Conservation (phyloP, 2,888 invertebrate species). For the Ommatoiulus sabulosus region DNA sequence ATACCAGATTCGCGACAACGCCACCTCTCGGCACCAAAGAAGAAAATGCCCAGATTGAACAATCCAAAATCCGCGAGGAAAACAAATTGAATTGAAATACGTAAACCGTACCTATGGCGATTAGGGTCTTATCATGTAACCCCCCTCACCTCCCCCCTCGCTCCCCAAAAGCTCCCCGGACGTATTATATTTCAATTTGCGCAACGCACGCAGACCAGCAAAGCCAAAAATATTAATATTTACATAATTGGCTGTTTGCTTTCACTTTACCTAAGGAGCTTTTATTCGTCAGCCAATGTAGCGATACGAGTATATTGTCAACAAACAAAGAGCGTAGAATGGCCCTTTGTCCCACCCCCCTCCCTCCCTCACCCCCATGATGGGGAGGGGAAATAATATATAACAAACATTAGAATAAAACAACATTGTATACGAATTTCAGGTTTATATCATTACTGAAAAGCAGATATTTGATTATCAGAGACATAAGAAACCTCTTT, state of each 20-base stretch:
- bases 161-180: neutral
- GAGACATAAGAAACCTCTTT: constrained; percentile 34
- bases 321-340: constrained; percentile 32
- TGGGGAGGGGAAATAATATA: neutral
- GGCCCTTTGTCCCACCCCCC: too few relatives aligned
- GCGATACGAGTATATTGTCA: constrained; percentile 6
- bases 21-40: too few relatives aligned
- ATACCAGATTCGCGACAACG: too few relatives aligned
- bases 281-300: constrained; percentile 17
- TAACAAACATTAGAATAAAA: neutral
- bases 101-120: neutral
- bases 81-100: neutral
- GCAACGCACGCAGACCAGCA: neutral
- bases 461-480: constrained; percentile 34
- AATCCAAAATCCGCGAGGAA: neutral
- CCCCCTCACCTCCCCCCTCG: neutral
- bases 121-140: neutral
- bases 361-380: neutral
- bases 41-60: too few relatives aligned
- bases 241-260: constrained; percentile 27
- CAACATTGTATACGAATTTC: constrained; percentile 8
- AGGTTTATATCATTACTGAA: constrained; percentile 9
- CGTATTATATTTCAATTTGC: constrained; percentile 34
- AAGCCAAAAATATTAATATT: constrained; percentile 24
- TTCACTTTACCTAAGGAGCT: constrained; percentile 34